Percentiles rank a stretch among this genome's conserved stretches.
These are phyloP conservation scores for Scomber colias DNA, from an alignment of 2,113 vertebrate species.

Conservation along the genomic window DNA sequence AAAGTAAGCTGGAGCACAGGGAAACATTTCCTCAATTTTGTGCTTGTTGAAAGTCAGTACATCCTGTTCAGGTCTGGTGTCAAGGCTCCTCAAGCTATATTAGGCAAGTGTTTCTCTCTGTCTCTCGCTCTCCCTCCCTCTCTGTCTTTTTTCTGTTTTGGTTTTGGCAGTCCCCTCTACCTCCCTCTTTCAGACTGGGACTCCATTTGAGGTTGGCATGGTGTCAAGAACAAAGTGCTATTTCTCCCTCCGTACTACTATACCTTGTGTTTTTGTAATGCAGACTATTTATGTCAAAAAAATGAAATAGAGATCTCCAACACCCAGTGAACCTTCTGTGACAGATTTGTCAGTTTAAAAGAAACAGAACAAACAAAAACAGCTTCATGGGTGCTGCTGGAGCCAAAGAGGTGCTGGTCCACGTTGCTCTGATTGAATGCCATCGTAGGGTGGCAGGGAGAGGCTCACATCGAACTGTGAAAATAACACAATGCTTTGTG, in stretches of 20 bases:
- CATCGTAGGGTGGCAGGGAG: not conserved
- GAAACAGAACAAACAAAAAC: too few relatives aligned
- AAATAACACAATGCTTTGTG: not conserved
- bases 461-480: not conserved
- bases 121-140: slow-evolving; percentile 1
- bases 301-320: not conserved
- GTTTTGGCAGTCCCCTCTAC: slow-evolving; percentile 47
- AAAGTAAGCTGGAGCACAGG: not conserved
- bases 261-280: not conserved
- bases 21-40: slow-evolving; percentile 11
- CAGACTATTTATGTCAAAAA: too few relatives aligned
- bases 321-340: not conserved
- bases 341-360: not conserved
- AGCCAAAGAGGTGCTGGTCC: not conserved
- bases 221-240: slow-evolving; percentile 58
- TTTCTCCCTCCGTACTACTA: not conserved
- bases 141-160: slow-evolving; percentile 27
- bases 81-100: slow-evolving; percentile 66
- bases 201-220: slow-evolving; percentile 61
- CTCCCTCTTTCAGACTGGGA: slow-evolving; percentile 35
- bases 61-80: slow-evolving; percentile 43
- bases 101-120: slow-evolving; percentile 64
- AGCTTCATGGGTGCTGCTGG: not conserved
- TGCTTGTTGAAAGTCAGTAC: slow-evolving; percentile 20
- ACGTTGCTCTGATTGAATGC: not conserved